These are phyloP conservation scores for Agelastica alni DNA, from an alignment of 2,888 invertebrate genomes.

Conservation along the genomic window DNA sequence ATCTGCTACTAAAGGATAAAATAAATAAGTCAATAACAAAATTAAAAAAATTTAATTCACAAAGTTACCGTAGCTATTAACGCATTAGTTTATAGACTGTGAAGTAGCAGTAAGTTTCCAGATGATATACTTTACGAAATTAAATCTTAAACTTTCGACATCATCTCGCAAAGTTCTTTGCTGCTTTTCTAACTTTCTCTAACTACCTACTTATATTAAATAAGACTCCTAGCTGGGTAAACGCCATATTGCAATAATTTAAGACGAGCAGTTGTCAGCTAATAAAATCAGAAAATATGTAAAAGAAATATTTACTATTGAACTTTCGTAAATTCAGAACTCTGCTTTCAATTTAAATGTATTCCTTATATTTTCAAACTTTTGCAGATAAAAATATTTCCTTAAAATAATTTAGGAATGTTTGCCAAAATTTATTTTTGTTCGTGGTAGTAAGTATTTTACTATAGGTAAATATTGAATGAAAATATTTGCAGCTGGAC, in stretches of 20 bases:
- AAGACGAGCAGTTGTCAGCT: background rate
- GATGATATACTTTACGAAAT: constrained; percentile 15
- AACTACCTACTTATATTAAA: constrained; percentile 14
- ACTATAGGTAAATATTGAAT: too few species aligned
- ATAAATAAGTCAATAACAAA: too few species aligned
- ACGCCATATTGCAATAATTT: constrained; percentile 10
- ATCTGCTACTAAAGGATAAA: too few species aligned
- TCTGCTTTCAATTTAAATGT: too few species aligned
- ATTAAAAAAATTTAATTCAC: too few species aligned
- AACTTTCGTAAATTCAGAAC: too few species aligned
- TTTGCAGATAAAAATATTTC: too few species aligned
- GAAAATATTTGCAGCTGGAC: too few species aligned
- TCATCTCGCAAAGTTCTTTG: constrained; percentile 9
- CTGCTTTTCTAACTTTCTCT: constrained; percentile 7
- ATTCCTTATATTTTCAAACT: too few species aligned
- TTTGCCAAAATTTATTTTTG: too few species aligned
- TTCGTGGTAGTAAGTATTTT: too few species aligned
- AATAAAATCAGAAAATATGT: background rate
- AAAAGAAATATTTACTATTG: background rate
- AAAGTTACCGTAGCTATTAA: constrained; percentile 10
- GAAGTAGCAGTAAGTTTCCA: background rate
- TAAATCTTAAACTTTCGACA: constrained; percentile 15
- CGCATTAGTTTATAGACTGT: constrained; percentile 4
- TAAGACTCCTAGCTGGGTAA: constrained; percentile 2
- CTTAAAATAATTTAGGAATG: too few species aligned